Percentiles rank a stretch among this genome's conserved stretches.
These are phyloP conservation scores for Typhlomys cinereus DNA, from an alignment of 2,113 vertebrate genomes.

Conservation along the genomic window DNA sequence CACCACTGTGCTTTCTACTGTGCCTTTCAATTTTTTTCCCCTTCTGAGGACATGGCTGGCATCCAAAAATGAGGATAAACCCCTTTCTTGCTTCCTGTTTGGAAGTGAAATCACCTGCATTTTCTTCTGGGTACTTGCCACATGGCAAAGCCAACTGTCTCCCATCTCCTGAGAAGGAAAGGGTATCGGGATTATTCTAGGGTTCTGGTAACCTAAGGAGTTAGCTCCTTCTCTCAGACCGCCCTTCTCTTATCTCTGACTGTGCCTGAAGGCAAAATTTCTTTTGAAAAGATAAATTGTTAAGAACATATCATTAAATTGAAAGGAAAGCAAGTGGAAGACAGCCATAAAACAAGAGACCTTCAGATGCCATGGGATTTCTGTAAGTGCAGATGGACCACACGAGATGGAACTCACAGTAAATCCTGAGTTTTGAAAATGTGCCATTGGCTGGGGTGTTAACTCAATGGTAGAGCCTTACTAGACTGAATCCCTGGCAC, in stretches of 20 bases:
- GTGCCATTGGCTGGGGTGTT: rapidly evolving
- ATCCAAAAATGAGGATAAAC: background rate
- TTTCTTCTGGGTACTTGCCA: background rate
- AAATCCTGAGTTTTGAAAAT: constrained; percentile 27
- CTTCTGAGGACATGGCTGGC: background rate
- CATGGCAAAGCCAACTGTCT: background rate
- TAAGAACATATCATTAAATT: background rate
- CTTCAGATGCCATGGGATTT: background rate
- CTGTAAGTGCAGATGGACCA: background rate
- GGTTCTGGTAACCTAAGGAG: background rate
- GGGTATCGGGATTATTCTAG: background rate
- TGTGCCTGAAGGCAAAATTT: background rate
- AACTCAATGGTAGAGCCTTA: background rate
- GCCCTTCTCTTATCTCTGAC: background rate
- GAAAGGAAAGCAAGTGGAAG: background rate
- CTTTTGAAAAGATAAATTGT: constrained; percentile 18
- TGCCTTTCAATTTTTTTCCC: background rate
- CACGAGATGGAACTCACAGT: background rate
- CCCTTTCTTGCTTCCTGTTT: background rate
- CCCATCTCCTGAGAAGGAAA: background rate
- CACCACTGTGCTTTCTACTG: background rate
- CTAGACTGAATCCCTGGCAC: background rate
- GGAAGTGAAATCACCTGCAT: background rate
- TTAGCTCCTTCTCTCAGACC: constrained; percentile 27
- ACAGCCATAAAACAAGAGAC: background rate